Percentiles rank a stretch among this genome's conserved stretches.
Conservation (phyloP, 2,113 vertebrate genomes). For the Hemibagrus wyckioides region DNA sequence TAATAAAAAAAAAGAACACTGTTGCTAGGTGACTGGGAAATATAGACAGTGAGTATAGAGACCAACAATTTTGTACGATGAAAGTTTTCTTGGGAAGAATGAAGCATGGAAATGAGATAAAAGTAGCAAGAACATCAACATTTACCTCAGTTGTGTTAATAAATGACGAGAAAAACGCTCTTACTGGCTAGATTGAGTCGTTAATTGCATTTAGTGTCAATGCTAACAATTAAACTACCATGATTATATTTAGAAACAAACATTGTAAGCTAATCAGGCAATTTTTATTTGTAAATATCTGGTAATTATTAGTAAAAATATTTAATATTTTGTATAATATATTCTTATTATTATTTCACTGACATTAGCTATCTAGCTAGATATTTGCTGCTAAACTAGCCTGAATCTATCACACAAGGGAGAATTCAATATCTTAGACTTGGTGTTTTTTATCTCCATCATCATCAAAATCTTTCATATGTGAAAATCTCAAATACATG, state of each 20-base stretch:
- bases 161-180: not conserved
- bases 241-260: not conserved
- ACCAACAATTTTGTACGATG: not conserved
- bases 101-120: not conserved
- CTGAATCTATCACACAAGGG: not conserved
- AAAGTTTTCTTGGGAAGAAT: not conserved
- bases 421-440: not conserved
- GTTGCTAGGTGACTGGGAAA: not conserved
- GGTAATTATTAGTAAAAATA: not conserved
- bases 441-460: no score
- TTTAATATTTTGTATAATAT: no score
- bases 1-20: not conserved
- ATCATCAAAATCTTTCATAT: not conserved
- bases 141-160: conserved; percentile 2
- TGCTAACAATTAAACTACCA: not conserved
- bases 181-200: no score
- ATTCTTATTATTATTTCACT: no score
- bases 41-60: not conserved
- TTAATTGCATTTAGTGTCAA: not conserved
- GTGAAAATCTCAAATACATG: not conserved
- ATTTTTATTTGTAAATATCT: not conserved
- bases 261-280: not conserved
- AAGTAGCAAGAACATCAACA: not conserved
- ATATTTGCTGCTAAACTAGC: not conserved
- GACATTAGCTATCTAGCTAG: not conserved